Conservation (phyloP, 1,140 invertebrate genomes). For the Ganaspis sp. region DNA sequence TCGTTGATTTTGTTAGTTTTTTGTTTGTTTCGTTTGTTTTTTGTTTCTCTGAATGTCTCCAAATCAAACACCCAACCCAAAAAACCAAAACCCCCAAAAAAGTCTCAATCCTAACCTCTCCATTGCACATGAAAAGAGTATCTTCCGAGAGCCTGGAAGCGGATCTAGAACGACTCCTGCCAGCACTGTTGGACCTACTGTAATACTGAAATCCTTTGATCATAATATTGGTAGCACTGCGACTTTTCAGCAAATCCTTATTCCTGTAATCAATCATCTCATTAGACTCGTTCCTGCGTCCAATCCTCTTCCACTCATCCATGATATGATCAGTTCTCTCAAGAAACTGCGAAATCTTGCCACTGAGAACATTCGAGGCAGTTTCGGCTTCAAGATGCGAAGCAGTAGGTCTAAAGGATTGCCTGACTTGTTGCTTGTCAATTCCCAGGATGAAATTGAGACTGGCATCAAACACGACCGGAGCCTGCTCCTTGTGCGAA, state of each 20-base stretch:
- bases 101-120: conserved; percentile 66
- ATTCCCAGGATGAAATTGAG: conserved; percentile 86
- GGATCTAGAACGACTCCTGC: conserved; percentile 70
- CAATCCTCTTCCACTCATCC: conserved; percentile 86
- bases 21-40: too few relatives aligned
- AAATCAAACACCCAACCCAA: too few relatives aligned
- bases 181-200: conserved; percentile 77
- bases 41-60: too few relatives aligned
- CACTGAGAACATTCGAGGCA: conserved; percentile 83
- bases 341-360: conserved; percentile 87
- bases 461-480: conserved; percentile 88
- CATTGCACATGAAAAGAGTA: conserved; percentile 80
- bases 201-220: conserved; percentile 86
- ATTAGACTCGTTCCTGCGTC: conserved; percentile 77
- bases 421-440: conserved; percentile 81
- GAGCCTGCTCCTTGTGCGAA: conserved; percentile 81
- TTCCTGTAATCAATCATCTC: conserved; percentile 60
- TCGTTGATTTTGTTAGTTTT: too few relatives aligned
- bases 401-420: conserved; percentile 82
- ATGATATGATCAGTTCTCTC: conserved; percentile 89
- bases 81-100: conserved; percentile 32
- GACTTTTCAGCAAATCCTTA: conserved; percentile 79
- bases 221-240: conserved; percentile 86
- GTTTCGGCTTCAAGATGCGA: conserved; percentile 85
- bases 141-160: conserved; percentile 76